Conservation (phyloP, 2,797 vertebrate genomes). For the Pantherophis vulpinus region DNA sequence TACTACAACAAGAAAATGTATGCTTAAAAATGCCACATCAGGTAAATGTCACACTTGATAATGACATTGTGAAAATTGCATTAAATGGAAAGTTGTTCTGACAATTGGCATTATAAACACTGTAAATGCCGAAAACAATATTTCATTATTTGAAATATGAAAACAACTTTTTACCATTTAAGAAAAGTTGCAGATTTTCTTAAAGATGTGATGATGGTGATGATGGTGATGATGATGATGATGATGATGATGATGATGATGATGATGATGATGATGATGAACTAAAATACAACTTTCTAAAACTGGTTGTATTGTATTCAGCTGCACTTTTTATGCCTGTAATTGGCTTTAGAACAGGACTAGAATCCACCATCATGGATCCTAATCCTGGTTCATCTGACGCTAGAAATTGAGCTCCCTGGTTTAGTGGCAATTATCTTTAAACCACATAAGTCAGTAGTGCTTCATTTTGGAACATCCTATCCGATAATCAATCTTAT, state of each 20-base stretch:
- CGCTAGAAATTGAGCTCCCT: not conserved
- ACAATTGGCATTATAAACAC: not conserved
- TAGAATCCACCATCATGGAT: not conserved
- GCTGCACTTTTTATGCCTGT: not conserved
- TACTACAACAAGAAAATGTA: not conserved
- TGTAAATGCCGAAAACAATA: not conserved
- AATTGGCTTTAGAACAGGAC: not conserved
- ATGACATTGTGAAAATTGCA: not conserved
- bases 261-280: not conserved
- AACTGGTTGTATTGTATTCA: not conserved
- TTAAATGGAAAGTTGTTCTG: not conserved
- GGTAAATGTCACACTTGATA: not conserved
- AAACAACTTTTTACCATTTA: not conserved
- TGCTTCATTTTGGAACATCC: conserved; percentile 31
- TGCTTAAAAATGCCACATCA: not conserved
- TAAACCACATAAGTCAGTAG: not conserved
- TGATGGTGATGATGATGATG: not conserved
- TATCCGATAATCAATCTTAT: conserved; percentile 36
- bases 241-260: not conserved
- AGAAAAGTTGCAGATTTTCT: not conserved
- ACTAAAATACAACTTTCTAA: not conserved
- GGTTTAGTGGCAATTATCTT: not conserved
- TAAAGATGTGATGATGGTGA: not conserved
- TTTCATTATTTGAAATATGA: not conserved
- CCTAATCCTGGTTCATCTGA: not conserved